Base-by-base conservation (phyloP, 92 coral and sea anemone species). In the Palythoa grandis region DNA sequence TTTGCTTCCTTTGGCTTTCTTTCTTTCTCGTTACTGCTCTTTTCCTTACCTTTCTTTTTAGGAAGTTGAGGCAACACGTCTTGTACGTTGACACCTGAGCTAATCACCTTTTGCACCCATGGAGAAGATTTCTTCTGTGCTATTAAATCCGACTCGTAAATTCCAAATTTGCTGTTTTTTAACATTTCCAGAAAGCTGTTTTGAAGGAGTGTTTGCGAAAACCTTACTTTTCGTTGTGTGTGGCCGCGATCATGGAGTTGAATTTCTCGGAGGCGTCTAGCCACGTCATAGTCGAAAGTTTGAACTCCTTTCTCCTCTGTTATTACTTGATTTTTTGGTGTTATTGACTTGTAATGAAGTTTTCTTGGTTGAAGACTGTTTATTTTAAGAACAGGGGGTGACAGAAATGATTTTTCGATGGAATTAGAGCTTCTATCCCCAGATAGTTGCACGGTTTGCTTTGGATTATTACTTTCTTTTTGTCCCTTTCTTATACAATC, bases 131-230 rank as follows among this genome's bases (percentile, higher is more conserved):
- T 65, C 38, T 92, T 88, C 53, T 38, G 23, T 23, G 74, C 83
- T 88, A 88, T 83, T 20, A 84, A 15, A 38, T 84, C 86, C 43
- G 80, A 35, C 35, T 94, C 98, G 82, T 90, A 94, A 78, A 94
- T 94, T 75, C 98, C 98, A 43, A 70, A 65, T 58, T 87, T 90
- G 75, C 94, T 94, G 52, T 74, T 82, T 58, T 90, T 89, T 17
- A 94, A 88, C 98, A 94, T 94, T 88, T 90, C 90, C 72, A 94
- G 53, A 40, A 92, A 94, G 35, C 78, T 87, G 11, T 90, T 92
- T 24, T 88, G 84, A 70, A 66, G 40, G 50, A 75, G 78, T 3
- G 75, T 50, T 48, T 72, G 68, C 10, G 70, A n/a, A 25, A 25
- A 24, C 39, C 74, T 80, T 67, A 80, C 23, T 80, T 40, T 47